A percentile compares a stretch with the other conserved stretches of the same genome.
phyloP scores from a whole-genome alignment of 2,113 vertebrate species.

The Nothoprocta pentlandii region DNA sequence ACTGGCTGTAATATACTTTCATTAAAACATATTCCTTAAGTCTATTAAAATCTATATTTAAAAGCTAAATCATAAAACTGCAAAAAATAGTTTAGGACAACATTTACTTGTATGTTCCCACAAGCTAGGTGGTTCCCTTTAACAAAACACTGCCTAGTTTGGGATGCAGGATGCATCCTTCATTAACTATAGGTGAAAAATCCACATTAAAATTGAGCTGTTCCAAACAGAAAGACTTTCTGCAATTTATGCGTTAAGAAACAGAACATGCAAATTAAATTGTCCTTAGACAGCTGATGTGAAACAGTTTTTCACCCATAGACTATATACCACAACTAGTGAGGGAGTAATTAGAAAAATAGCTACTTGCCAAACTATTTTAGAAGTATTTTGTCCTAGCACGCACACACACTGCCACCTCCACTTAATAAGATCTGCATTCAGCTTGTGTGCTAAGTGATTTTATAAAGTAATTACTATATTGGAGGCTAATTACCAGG shows the following conservation, averaged over 20 bases:
- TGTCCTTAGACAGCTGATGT: background rate
- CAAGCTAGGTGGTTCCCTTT: background rate
- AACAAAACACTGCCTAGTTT: background rate
- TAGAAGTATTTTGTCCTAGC: background rate
- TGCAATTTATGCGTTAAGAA: background rate
- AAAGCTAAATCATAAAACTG: background rate
- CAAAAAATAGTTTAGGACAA: background rate
- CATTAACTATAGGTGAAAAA: background rate
- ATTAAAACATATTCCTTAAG: background rate
- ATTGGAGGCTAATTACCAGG: background rate
- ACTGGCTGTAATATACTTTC: background rate
- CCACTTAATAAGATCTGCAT: background rate
- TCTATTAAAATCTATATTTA: background rate
- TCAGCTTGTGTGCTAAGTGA: background rate
- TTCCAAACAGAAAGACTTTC: background rate
- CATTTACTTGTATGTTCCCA: background rate
- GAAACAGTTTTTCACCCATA: background rate
- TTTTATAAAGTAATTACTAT: slow-evolving; percentile 12
- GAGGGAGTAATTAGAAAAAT: background rate
- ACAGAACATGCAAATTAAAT: background rate
- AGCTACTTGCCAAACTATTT: background rate
- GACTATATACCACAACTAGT: background rate
- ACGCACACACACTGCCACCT: background rate
- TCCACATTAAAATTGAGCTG: background rate
- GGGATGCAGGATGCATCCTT: background rate